phyloP scores from a whole-genome alignment of 2,797 vertebrate species.

The Acanthopagrus latus region DNA sequence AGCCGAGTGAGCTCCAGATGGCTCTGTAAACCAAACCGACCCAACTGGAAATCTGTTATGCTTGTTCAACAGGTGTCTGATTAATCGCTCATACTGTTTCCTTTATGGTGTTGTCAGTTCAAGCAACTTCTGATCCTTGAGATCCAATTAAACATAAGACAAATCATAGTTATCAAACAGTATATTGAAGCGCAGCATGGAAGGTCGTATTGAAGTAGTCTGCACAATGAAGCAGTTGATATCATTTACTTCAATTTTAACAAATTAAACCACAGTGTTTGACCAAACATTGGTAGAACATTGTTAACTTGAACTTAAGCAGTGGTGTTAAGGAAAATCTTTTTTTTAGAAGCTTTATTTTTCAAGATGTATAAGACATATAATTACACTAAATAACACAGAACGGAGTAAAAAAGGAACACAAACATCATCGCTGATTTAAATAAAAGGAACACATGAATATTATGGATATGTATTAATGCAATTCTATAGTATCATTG shows the following conservation, averaged over 20 bases:
- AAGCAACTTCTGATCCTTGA: not conserved
- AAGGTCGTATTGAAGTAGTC: too few relatives aligned
- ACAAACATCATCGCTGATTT: too few relatives aligned
- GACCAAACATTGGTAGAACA: not conserved
- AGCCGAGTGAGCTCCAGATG: not conserved
- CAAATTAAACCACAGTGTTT: not conserved
- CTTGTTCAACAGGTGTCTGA: not conserved
- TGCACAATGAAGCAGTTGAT: too few relatives aligned
- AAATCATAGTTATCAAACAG: not conserved
- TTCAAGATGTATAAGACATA: too few relatives aligned
- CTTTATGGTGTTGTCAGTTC: not conserved
- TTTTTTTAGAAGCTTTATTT: too few relatives aligned
- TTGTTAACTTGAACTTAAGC: not conserved
- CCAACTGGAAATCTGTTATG: not conserved
- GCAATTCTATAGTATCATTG: too few relatives aligned
- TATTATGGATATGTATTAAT: too few relatives aligned
- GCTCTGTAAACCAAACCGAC: not conserved
- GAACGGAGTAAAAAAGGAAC: too few relatives aligned
- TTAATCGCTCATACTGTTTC: not conserved
- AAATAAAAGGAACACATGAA: too few relatives aligned
- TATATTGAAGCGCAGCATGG: not conserved
- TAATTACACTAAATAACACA: too few relatives aligned
- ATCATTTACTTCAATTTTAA: not conserved
- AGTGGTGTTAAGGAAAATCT: not conserved
- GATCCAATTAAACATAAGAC: not conserved